Evolutionary conservation across 2,113 vertebrate genomes (phyloP).

Genomic region (Euleptes europaea): DNA sequence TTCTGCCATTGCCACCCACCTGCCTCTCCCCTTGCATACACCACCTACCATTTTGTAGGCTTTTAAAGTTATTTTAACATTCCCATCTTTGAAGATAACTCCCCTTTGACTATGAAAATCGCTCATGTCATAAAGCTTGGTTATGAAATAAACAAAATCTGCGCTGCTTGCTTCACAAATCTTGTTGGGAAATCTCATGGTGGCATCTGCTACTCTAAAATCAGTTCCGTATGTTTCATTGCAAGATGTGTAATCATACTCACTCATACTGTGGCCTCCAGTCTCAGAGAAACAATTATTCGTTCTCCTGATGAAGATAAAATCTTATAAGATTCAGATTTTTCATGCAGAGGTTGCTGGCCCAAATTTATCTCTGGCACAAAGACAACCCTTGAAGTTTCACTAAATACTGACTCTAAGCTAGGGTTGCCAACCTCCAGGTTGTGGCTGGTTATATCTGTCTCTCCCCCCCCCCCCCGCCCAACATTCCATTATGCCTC

Average conservation of each 20-base stretch:
- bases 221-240: slow-evolving; percentile 37
- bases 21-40: not conserved
- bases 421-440: too few relatives aligned
- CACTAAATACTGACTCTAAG: not conserved
- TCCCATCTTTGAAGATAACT: not conserved
- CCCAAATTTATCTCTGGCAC: slow-evolving; percentile 26
- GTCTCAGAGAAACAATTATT: slow-evolving; percentile 33
- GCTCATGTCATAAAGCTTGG: slow-evolving; percentile 22
- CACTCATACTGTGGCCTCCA: not conserved
- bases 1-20: not conserved
- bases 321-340: slow-evolving; percentile 26
- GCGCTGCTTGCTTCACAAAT: slow-evolving; percentile 32
- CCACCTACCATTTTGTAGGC: not conserved
- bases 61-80: not conserved
- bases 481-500: not conserved
- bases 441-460: too few relatives aligned
- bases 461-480: too few relatives aligned
- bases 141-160: slow-evolving; percentile 54
- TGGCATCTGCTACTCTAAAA: slow-evolving; percentile 39
- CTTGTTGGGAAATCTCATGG: slow-evolving; percentile 37
- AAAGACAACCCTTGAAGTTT: slow-evolving; percentile 29
- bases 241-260: slow-evolving; percentile 24
- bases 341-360: slow-evolving; percentile 27
- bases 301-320: slow-evolving; percentile 9
- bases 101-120: not conserved